Conservation (phyloP, 2,888 invertebrate species). For the Ferdinandea cuprea region DNA sequence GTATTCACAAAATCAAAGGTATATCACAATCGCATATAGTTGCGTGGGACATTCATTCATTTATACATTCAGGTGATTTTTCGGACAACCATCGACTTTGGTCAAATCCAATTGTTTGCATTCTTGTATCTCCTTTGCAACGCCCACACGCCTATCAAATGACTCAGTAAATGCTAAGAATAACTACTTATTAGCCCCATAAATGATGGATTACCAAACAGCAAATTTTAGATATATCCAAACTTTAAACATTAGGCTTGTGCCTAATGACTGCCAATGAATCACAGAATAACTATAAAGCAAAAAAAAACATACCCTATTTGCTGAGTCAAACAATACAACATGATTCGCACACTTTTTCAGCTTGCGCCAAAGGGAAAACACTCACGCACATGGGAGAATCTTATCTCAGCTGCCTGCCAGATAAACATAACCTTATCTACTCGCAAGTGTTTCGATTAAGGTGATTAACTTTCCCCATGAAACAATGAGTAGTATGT, state of each 20-base stretch:
- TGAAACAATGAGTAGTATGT: constrained; percentile 29
- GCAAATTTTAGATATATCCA: not conserved
- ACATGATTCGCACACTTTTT: constrained; percentile 31
- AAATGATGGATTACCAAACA: constrained; percentile 7
- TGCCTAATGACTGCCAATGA: constrained; percentile 8
- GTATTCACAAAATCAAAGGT: no score
- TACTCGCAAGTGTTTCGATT: constrained; percentile 47
- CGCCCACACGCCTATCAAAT: not conserved
- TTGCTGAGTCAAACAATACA: constrained; percentile 24
- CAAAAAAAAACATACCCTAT: constrained; percentile 24
- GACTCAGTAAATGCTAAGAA: not conserved
- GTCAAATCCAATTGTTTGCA: no score
- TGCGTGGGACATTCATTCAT: no score
- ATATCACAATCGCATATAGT: no score
- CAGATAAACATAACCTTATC: constrained; percentile 42
- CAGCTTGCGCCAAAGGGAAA: not conserved
- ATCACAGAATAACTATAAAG: constrained; percentile 18
- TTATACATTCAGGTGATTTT: no score
- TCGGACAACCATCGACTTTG: no score
- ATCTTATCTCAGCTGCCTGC: constrained; percentile 46
- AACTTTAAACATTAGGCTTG: not conserved
- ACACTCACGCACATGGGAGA: constrained; percentile 38
- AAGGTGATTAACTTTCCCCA: constrained; percentile 64
- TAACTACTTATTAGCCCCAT: constrained; percentile 7
- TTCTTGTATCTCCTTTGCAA: no score